Conservation (phyloP, 2,797 vertebrate genomes). For the Phataginus tricuspis region DNA sequence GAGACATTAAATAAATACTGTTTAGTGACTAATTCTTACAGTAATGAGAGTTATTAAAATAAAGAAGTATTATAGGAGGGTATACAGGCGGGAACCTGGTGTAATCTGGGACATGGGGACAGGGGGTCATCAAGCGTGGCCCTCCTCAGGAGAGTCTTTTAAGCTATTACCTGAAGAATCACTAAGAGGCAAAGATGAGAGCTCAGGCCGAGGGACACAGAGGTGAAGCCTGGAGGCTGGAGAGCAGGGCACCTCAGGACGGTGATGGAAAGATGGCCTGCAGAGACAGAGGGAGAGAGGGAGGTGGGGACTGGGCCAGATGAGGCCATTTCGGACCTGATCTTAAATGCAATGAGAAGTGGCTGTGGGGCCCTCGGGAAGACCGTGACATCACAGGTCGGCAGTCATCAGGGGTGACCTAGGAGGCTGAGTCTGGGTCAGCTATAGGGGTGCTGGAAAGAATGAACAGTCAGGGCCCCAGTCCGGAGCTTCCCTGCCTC, state of each 20-base stretch:
- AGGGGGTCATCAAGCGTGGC: not conserved
- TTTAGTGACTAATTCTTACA: not conserved
- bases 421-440: not conserved
- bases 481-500: not conserved
- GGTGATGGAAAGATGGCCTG: not conserved
- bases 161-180: not conserved
- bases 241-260: fast-evolving
- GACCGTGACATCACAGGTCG: not conserved
- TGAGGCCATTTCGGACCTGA: not conserved
- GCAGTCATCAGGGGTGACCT: not conserved
- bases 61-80: not conserved
- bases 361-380: not conserved
- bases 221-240: not conserved
- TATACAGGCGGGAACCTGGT: not conserved
- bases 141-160: not conserved
- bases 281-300: not conserved
- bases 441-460: fast-evolving
- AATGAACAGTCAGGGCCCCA: not conserved
- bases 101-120: not conserved
- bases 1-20: not conserved
- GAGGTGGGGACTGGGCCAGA: not conserved
- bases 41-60: not conserved
- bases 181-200: not conserved
- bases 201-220: not conserved
- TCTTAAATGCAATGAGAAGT: not conserved